Conservation (phyloP, 2,797 vertebrate genomes). For the Chrosomus eos region DNA sequence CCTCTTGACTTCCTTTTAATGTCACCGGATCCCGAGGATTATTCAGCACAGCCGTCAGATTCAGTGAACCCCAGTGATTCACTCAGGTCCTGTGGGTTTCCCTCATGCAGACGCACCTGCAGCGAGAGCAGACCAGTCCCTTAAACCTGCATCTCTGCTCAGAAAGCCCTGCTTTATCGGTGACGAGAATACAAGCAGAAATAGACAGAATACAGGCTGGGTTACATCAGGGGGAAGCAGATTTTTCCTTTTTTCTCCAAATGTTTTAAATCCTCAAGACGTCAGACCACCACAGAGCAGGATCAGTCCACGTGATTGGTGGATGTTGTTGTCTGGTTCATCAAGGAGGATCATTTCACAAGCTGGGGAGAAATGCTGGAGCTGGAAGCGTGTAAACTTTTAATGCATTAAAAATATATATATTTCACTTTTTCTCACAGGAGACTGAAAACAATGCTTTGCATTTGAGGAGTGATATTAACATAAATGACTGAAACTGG, state of each 20-base stretch:
- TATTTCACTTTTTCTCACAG: conserved; percentile 67
- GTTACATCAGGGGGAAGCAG: neutral
- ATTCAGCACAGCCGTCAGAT: conserved; percentile 67
- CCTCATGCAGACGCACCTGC: conserved; percentile 70
- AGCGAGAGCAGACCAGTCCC: conserved; percentile 56
- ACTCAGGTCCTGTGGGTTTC: conserved; percentile 73
- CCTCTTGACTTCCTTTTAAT: conserved; percentile 20
- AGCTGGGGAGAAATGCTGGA: conserved; percentile 83
- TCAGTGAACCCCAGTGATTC: conserved; percentile 77
- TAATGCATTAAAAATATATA: neutral
- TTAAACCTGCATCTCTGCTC: conserved; percentile 79
- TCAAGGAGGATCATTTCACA: conserved; percentile 76
- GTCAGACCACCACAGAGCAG: conserved; percentile 66
- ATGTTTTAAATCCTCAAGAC: conserved; percentile 76
- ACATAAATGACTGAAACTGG: conserved; percentile 96
- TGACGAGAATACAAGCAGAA: neutral
- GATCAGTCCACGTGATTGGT: conserved; percentile 75
- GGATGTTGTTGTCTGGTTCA: conserved; percentile 91
- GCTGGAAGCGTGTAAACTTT: conserved; percentile 90
- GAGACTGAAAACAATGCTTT: conserved; percentile 93
- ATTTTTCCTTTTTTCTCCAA: neutral
- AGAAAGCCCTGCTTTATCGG: conserved; percentile 63
- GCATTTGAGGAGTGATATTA: conserved; percentile 92
- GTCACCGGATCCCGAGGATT: conserved; percentile 24
- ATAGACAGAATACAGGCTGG: neutral